Percentiles rank a stretch among this genome's conserved stretches.
Conservation (phyloP, 2,797 vertebrate genomes). For the Cyprinella venusta region DNA sequence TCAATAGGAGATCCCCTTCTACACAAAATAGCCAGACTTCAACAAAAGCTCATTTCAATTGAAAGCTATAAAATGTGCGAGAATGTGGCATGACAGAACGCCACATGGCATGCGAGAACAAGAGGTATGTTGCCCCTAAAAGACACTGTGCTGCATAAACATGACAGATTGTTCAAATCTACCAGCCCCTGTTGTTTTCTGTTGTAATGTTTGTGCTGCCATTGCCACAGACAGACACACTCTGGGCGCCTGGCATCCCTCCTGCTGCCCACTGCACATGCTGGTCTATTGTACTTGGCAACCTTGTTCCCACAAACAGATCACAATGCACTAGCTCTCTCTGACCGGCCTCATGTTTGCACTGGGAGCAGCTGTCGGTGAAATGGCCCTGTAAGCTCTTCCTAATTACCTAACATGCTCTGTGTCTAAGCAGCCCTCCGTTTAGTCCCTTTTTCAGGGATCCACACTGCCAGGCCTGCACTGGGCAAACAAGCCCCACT, state of each 20-base stretch:
- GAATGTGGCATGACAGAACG: conserved; percentile 25
- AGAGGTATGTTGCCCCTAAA: conserved; percentile 10
- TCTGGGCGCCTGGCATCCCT: conserved; percentile 50
- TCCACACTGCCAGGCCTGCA: conserved; percentile 68
- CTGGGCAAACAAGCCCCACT: conserved; percentile 63
- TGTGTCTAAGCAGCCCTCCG: conserved; percentile 68
- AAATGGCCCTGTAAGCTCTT: conserved; percentile 75
- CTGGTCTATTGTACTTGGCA: conserved; percentile 62
- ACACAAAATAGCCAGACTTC: conserved; percentile 13
- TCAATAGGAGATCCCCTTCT: conserved; percentile 16
- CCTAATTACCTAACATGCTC: conserved; percentile 78
- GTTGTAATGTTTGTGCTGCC: conserved; percentile 54
- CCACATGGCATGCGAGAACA: not conserved
- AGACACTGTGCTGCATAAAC: conserved; percentile 34
- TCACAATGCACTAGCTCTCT: conserved; percentile 59
- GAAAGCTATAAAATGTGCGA: conserved; percentile 4
- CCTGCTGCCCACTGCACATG: conserved; percentile 56
- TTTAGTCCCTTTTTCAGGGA: conserved; percentile 53
- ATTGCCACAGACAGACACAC: conserved; percentile 55
- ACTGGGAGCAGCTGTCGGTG: conserved; percentile 70
- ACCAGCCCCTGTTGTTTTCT: conserved; percentile 40
- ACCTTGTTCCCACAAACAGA: conserved; percentile 58
- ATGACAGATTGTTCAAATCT: conserved; percentile 49
- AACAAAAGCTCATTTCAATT: conserved; percentile 22
- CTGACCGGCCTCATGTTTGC: conserved; percentile 58